phyloP scores from a whole-genome alignment of 2,113 vertebrate species.

The Tympanuchus pallidicinctus region DNA sequence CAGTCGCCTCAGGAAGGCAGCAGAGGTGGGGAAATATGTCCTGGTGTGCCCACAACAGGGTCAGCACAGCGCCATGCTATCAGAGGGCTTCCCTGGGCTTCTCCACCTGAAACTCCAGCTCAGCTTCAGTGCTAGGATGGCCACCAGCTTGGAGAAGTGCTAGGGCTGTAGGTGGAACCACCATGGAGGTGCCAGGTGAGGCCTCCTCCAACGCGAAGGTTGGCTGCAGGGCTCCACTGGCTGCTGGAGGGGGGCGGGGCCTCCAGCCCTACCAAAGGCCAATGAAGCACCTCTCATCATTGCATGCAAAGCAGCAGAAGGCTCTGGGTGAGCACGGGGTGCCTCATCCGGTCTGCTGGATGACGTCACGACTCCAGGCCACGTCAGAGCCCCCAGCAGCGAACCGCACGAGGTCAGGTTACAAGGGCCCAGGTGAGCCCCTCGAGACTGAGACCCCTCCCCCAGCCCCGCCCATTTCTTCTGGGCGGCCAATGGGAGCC shows the following conservation, averaged over 20 bases:
- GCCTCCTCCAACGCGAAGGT: constrained; percentile 31
- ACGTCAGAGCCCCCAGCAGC: constrained; percentile 47
- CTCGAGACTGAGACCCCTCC: background rate
- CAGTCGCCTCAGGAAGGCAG: background rate
- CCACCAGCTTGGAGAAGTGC: fast-evolving
- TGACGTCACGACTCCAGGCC: background rate
- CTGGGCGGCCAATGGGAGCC: background rate
- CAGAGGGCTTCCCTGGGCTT: background rate
- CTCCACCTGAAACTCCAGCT: fast-evolving
- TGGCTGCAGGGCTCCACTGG: constrained; percentile 28
- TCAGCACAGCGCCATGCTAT: background rate
- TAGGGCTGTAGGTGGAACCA: background rate
- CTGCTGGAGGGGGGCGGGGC: background rate
- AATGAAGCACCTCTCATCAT: constrained; percentile 1
- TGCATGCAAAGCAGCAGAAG: background rate
- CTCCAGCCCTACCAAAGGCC: background rate
- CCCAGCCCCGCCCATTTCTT: background rate
- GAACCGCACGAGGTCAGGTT: background rate
- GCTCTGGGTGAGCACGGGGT: background rate
- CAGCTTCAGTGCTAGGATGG: fast-evolving
- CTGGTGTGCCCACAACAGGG: fast-evolving
- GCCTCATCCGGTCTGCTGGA: fast-evolving
- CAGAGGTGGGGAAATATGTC: background rate
- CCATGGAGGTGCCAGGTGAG: background rate
- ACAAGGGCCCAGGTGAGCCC: background rate